A percentile compares a stretch with the other conserved stretches of the same genome.
Conservation (phyloP, 2,113 vertebrate genomes). For the Agapornis roseicollis region DNA sequence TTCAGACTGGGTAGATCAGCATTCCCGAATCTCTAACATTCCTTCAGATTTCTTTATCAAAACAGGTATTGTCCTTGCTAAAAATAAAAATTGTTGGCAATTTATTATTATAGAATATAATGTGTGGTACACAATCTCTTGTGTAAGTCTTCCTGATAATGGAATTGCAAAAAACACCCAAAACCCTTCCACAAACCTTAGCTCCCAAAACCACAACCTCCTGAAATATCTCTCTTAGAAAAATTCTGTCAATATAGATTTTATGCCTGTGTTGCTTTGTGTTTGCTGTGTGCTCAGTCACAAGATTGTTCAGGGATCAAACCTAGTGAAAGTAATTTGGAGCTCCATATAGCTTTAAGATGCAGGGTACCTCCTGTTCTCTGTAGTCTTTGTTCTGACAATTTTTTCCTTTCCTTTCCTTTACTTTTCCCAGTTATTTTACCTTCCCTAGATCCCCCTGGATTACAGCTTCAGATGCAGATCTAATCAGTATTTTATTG, state of each 20-base stretch:
- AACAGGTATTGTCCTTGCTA: background rate
- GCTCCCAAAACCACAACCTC: background rate
- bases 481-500: background rate
- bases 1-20: background rate
- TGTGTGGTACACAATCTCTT: background rate
- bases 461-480: background rate
- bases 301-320: background rate
- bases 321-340: background rate
- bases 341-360: background rate
- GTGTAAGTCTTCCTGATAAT: background rate
- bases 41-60: background rate
- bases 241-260: background rate
- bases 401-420: background rate
- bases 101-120: background rate
- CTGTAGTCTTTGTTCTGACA: background rate
- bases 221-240: background rate
- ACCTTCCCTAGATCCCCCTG: background rate
- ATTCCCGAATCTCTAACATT: background rate
- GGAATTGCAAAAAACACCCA: background rate
- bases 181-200: background rate
- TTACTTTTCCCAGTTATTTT: background rate
- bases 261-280: background rate
- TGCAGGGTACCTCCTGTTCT: background rate
- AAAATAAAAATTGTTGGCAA: background rate
- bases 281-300: background rate